Percentiles rank a stretch among this genome's conserved stretches.
These are phyloP conservation scores for Brassicogethes aeneus DNA, from an alignment of 2,888 invertebrate genomes.

Conservation along the genomic window DNA sequence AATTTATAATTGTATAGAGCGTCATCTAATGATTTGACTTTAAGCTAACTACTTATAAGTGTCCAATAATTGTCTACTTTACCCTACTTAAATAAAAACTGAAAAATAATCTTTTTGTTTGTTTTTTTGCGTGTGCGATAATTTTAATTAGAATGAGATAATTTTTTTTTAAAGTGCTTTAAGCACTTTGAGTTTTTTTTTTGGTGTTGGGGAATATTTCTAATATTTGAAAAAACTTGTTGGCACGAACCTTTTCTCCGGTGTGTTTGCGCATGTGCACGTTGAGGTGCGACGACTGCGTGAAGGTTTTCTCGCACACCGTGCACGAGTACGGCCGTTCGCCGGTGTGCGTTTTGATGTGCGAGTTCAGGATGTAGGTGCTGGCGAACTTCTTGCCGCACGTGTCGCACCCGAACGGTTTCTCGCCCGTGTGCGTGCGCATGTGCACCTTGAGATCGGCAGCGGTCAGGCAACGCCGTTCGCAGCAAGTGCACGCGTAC, in stretches of 20 bases:
- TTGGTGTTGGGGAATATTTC: too few relatives aligned
- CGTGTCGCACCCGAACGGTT: conserved; percentile 32
- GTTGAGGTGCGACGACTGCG: conserved; percentile 51
- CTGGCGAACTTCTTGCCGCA: conserved; percentile 48
- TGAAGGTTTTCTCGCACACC: conserved; percentile 50
- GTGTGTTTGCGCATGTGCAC: conserved; percentile 51
- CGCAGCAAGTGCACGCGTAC: conserved; percentile 47
- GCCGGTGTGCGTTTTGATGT: conserved; percentile 53
- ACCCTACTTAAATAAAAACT: too few relatives aligned
- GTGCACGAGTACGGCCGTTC: conserved; percentile 51
- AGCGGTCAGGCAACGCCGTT: conserved; percentile 47
- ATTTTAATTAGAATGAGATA: too few relatives aligned
- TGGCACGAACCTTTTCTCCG: conserved; percentile 40
- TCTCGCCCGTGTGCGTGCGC: conserved; percentile 38
- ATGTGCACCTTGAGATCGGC: conserved; percentile 46
- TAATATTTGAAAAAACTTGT: too few relatives aligned
- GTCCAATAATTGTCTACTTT: too few relatives aligned
- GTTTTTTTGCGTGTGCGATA: too few relatives aligned
- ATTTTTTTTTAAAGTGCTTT: too few relatives aligned
- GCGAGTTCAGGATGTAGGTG: conserved; percentile 50
- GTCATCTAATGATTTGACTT: too few relatives aligned
- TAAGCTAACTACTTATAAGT: too few relatives aligned
- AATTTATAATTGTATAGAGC: too few relatives aligned
- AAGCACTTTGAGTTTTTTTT: too few relatives aligned
- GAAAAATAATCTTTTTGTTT: too few relatives aligned